Conservation (phyloP, 2,113 vertebrate species). For the Condylura cristata region DNA sequence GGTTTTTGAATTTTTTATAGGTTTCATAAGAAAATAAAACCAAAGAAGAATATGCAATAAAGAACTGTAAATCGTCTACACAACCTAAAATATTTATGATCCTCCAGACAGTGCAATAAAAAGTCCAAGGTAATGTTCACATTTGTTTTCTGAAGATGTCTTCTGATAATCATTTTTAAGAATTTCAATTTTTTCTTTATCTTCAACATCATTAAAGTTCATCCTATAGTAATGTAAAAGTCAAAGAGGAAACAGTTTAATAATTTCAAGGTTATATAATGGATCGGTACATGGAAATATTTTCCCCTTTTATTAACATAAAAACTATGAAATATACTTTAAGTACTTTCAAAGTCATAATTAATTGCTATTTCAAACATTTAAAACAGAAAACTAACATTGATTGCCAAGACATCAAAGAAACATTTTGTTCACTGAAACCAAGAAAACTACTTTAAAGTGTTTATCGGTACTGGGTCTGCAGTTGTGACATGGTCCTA, state of each 20-base stretch:
- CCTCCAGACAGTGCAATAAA: slow-evolving; percentile 36
- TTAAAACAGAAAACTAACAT: slow-evolving; percentile 20
- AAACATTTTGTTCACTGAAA: slow-evolving; percentile 14
- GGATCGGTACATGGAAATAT: background rate
- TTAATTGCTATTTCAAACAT: background rate
- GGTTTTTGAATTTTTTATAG: slow-evolving; percentile 6
- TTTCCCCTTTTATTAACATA: background rate
- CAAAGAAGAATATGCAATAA: background rate
- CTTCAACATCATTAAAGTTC: slow-evolving; percentile 83
- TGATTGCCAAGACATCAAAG: background rate
- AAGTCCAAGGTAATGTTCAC: slow-evolving; percentile 64
- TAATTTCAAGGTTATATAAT: background rate
- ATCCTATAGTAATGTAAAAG: slow-evolving; percentile 81
- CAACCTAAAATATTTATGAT: slow-evolving; percentile 20
- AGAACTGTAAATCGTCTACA: background rate
- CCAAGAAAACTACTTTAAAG: background rate
- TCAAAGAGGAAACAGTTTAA: slow-evolving; percentile 44
- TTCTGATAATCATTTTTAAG: slow-evolving; percentile 73
- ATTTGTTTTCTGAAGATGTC: slow-evolving; percentile 56
- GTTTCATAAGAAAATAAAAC: background rate
- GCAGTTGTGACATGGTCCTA: background rate
- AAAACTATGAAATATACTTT: background rate
- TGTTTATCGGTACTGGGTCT: background rate
- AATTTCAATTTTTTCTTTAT: slow-evolving; percentile 28
- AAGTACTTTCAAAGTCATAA: background rate